Conservation (phyloP, 2,113 vertebrate genomes). For the Pseudopipra pipra region DNA sequence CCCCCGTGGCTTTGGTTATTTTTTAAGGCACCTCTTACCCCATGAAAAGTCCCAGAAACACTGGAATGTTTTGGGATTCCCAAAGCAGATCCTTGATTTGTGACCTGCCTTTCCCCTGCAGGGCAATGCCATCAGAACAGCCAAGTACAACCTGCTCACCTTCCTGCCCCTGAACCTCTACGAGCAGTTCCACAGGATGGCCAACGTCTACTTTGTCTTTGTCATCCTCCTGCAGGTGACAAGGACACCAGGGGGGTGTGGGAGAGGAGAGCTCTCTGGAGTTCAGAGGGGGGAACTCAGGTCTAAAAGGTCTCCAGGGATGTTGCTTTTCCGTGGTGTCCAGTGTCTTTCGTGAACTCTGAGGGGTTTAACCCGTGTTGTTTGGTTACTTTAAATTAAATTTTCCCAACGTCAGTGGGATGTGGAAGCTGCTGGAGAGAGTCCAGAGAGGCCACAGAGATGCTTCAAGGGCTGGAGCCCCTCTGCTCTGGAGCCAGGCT, state of each 20-base stretch:
- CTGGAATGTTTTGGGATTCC: background rate
- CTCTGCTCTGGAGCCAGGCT: background rate
- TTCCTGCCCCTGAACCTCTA: slow-evolving; percentile 90
- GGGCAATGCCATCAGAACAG: slow-evolving; percentile 86
- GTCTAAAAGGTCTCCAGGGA: background rate
- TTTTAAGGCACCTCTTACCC: background rate
- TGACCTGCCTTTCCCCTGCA: slow-evolving; percentile 44
- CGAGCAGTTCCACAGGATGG: slow-evolving; percentile 87
- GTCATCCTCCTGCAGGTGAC: slow-evolving; percentile 89
- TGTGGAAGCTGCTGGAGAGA: background rate
- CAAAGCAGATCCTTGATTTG: background rate
- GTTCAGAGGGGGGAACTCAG: too few relatives aligned
- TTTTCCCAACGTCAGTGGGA: fast-evolving
- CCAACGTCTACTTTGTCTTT: slow-evolving; percentile 90
- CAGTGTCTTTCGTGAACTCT: fast-evolving
- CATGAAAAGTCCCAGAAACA: background rate
- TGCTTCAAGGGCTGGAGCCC: background rate
- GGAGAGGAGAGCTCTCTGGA: background rate
- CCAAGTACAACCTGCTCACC: slow-evolving; percentile 87
- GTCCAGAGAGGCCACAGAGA: background rate
- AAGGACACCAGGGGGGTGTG: fast-evolving
- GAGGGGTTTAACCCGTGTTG: background rate
- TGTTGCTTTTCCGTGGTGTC: background rate
- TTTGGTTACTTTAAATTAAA: background rate
- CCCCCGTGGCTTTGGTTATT: background rate